phyloP scores from a whole-genome alignment of 1,140 invertebrate species.

The Conopomorpha cramerella region DNA sequence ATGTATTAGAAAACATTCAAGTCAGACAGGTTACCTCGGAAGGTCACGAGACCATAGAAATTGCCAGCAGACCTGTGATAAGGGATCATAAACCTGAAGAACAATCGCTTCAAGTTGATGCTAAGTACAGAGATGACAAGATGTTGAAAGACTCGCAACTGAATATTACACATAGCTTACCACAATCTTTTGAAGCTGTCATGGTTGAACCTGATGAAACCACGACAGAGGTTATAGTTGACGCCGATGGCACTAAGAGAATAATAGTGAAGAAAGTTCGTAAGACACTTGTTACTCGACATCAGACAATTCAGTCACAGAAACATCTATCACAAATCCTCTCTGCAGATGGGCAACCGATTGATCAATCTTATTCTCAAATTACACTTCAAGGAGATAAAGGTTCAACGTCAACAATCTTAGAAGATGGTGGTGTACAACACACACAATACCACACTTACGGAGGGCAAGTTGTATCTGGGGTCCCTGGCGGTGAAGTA shows the following conservation, averaged over 20 bases:
- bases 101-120: conserved; percentile 69
- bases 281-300: conserved; percentile 60
- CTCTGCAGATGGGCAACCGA: conserved; percentile 43
- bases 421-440: conserved; percentile 66
- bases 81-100: conserved; percentile 56
- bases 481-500: conserved; percentile 63
- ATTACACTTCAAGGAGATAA: conserved; percentile 67
- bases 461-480: conserved; percentile 65
- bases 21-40: conserved; percentile 69
- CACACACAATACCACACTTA: conserved; percentile 65
- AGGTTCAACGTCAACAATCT: conserved; percentile 64
- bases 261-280: conserved; percentile 76
- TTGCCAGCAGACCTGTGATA: conserved; percentile 67
- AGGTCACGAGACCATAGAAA: conserved; percentile 77
- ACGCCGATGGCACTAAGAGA: conserved; percentile 78
- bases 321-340: conserved; percentile 30
- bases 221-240: conserved; percentile 77
- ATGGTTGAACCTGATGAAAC: conserved; percentile 78
- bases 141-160: conserved; percentile 62
- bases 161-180: conserved; percentile 68
- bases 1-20: conserved; percentile 69
- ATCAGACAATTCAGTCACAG: conserved; percentile 58
- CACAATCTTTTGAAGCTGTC: conserved; percentile 79
- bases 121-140: conserved; percentile 67
- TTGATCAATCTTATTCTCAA: conserved; percentile 67